A percentile compares a stretch with the other conserved stretches of the same genome.
Evolutionary conservation across 2,888 invertebrate species (phyloP).

Genomic region (Himalopsyche japonica): DNA sequence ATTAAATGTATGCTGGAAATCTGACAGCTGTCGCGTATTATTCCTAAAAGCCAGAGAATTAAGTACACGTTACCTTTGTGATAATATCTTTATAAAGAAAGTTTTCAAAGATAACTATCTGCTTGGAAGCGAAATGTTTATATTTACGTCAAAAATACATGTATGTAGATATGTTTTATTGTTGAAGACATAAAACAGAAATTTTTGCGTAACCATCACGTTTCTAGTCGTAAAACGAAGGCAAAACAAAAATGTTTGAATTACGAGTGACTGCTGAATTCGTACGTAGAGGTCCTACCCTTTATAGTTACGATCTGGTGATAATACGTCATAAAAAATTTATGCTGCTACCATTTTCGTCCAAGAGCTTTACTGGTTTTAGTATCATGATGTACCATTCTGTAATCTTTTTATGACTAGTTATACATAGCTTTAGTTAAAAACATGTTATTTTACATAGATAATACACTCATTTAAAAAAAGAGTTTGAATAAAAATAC

Average conservation of each 20-base stretch:
- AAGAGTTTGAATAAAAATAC: too few species aligned
- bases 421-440: too few species aligned
- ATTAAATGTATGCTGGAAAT: too few species aligned
- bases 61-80: not conserved
- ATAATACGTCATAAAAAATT: not conserved
- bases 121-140: not conserved
- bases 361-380: not conserved
- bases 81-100: not conserved
- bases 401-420: too few species aligned
- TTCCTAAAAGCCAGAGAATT: too few species aligned
- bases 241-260: not conserved
- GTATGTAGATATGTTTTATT: not conserved
- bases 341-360: not conserved
- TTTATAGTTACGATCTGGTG: not conserved
- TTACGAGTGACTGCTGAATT: not conserved
- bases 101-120: not conserved
- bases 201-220: not conserved
- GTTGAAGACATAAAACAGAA: not conserved
- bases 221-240: not conserved
- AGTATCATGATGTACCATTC: not conserved
- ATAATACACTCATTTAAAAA: too few species aligned
- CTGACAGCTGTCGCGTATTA: too few species aligned
- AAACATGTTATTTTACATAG: too few species aligned
- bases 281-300: not conserved
- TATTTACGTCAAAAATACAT: not conserved